phyloP scores from a whole-genome alignment of 1,140 invertebrate species.

The Musca domestica region DNA sequence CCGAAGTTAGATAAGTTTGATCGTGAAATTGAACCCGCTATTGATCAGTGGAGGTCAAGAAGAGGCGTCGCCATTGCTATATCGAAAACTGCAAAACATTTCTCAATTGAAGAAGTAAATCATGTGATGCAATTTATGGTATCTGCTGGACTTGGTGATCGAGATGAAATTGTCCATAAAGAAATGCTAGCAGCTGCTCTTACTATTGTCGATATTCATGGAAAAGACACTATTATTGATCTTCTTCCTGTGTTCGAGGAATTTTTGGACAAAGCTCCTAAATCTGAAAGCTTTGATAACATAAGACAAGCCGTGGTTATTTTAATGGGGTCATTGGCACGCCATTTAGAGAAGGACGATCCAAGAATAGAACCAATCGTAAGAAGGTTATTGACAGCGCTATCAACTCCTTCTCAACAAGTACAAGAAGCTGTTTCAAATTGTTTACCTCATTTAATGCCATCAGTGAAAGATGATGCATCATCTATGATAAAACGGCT shows the following conservation, averaged over 20 bases:
- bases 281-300: conserved; percentile 86
- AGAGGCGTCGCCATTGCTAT: conserved; percentile 84
- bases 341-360: conserved; percentile 91
- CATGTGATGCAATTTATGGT: conserved; percentile 85
- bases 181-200: conserved; percentile 94
- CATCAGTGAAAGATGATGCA: conserved; percentile 87
- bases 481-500: conserved; percentile 84
- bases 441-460: conserved; percentile 90
- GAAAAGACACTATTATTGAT: conserved; percentile 74
- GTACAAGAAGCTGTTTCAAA: conserved; percentile 98
- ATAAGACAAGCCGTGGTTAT: conserved; percentile 95
- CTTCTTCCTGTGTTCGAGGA: conserved; percentile 87
- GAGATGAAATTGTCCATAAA: conserved; percentile 75
- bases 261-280: conserved; percentile 86
- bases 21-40: conserved; percentile 76
- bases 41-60: conserved; percentile 82
- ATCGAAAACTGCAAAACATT: conserved; percentile 63
- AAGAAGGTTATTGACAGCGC: conserved; percentile 80
- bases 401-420: conserved; percentile 95
- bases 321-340: conserved; percentile 92
- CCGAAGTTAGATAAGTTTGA: conserved; percentile 89
- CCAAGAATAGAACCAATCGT: conserved; percentile 89
- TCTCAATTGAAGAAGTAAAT: conserved; percentile 64
- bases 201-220: conserved; percentile 85
- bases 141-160: conserved; percentile 80